These are phyloP conservation scores for Litoditis marina DNA, from an alignment of 2,888 invertebrate genomes.

Conservation along the genomic window DNA sequence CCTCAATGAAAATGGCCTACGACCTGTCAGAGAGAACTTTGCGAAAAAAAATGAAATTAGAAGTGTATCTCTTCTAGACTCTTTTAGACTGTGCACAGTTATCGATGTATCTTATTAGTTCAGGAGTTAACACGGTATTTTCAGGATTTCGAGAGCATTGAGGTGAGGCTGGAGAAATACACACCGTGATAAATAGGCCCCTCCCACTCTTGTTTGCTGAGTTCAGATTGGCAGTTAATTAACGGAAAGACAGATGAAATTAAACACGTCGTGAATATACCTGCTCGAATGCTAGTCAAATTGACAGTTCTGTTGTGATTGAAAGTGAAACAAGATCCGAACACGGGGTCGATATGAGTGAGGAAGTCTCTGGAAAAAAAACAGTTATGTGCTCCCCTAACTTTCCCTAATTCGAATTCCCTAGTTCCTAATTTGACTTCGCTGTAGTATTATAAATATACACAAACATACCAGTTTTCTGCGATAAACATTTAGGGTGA, in stretches of 20 bases:
- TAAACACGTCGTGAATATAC: too few relatives aligned
- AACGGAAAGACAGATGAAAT: neutral
- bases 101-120: too few relatives aligned
- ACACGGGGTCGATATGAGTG: conserved; percentile 53
- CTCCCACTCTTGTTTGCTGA: too few relatives aligned
- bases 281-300: conserved; percentile 53
- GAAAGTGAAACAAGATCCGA: conserved; percentile 56
- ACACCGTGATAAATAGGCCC: neutral
- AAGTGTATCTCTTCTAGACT: too few relatives aligned
- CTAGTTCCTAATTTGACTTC: neutral
- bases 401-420: neutral
- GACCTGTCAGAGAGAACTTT: too few relatives aligned
- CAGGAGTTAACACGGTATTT: too few relatives aligned
- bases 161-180: neutral
- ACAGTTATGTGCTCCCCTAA: neutral
- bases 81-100: too few relatives aligned
- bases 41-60: too few relatives aligned
- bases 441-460: too few relatives aligned
- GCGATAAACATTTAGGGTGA: too few relatives aligned
- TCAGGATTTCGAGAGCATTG: conserved; percentile 1
- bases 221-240: too few relatives aligned
- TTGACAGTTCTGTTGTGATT: conserved; percentile 50
- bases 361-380: conserved; percentile 56
- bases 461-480: too few relatives aligned
- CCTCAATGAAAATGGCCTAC: conserved; percentile 30